Percentiles rank a stretch among this genome's conserved stretches.
phyloP scores from a whole-genome alignment of 2,888 invertebrate species.

The Oscheius sp. region DNA sequence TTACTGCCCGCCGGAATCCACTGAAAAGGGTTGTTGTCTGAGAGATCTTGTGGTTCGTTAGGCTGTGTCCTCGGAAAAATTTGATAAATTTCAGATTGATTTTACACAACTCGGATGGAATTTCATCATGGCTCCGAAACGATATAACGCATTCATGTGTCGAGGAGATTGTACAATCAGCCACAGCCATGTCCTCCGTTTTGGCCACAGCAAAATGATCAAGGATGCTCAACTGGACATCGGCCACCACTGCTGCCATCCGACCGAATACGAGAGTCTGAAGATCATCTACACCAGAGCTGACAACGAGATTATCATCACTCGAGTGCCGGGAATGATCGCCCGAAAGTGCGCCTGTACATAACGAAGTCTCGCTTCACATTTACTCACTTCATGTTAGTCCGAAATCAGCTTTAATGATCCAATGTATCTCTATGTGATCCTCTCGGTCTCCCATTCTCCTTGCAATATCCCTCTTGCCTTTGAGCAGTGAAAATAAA shows the following conservation, averaged over 20 bases:
- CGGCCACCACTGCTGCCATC: constrained; percentile 85
- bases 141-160: constrained; percentile 94
- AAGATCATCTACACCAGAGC: constrained; percentile 78
- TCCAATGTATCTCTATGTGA: not conserved
- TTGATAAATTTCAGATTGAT: constrained; percentile 80
- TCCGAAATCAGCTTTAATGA: not conserved
- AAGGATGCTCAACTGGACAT: constrained; percentile 2
- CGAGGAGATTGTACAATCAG: constrained; percentile 88
- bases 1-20: constrained; percentile 44
- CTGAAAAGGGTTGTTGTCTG: constrained; percentile 80
- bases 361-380: constrained; percentile 73
- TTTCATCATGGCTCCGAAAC: constrained; percentile 94
- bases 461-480: no score
- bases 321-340: constrained; percentile 88
- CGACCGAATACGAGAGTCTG: constrained; percentile 81
- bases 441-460: not conserved
- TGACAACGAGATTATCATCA: constrained; percentile 49
- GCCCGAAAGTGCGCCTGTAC: constrained; percentile 92
- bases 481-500: no score
- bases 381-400: constrained; percentile 17
- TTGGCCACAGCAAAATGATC: constrained; percentile 76
- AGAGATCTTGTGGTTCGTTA: constrained; percentile 76
- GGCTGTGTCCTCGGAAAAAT: not conserved
- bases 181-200: constrained; percentile 81
- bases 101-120: constrained; percentile 96